These are phyloP conservation scores for Acanthacorydalis orientalis DNA, from an alignment of 2,888 invertebrate genomes.

Conservation along the genomic window DNA sequence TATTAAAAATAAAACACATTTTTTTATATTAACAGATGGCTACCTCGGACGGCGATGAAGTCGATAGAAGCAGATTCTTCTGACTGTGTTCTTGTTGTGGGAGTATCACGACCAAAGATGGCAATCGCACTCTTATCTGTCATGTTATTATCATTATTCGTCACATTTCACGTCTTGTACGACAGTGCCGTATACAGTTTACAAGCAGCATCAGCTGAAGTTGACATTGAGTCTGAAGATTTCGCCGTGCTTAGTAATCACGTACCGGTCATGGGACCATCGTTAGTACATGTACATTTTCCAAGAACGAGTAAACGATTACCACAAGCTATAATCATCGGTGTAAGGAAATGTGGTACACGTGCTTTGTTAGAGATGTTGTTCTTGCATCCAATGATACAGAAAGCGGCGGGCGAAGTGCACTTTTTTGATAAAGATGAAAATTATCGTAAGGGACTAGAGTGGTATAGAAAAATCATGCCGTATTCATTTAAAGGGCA, in stretches of 20 bases:
- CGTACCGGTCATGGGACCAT: slow-evolving; percentile 28
- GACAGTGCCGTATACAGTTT: slow-evolving; percentile 71
- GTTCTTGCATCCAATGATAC: slow-evolving; percentile 81
- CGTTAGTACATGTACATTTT: slow-evolving; percentile 33
- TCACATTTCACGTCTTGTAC: slow-evolving; percentile 72
- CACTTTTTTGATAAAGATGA: slow-evolving; percentile 95
- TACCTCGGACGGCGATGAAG: slow-evolving; percentile 66
- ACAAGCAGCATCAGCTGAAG: slow-evolving; percentile 33
- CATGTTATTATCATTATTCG: slow-evolving; percentile 63
- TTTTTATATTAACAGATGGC: slow-evolving; percentile 43
- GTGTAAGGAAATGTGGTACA: slow-evolving; percentile 93
- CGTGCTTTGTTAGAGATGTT: slow-evolving; percentile 91
- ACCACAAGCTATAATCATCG: slow-evolving; percentile 78
- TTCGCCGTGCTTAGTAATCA: slow-evolving; percentile 23
- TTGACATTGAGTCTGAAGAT: slow-evolving; percentile 20
- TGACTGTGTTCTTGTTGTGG: slow-evolving; percentile 71
- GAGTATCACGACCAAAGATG: slow-evolving; percentile 70
- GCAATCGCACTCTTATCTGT: slow-evolving; percentile 65
- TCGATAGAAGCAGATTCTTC: slow-evolving; percentile 69
- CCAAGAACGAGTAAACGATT: slow-evolving; percentile 43
- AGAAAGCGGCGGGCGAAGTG: slow-evolving; percentile 85
- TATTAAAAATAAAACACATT: no score
- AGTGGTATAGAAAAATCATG: slow-evolving; percentile 93
- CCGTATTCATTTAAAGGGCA: slow-evolving; percentile 83
- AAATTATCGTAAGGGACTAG: slow-evolving; percentile 78